Percentiles rank a stretch among this genome's conserved stretches.
phyloP scores from a whole-genome alignment of 2,888 invertebrate genomes.

The Tenthredo livida region DNA sequence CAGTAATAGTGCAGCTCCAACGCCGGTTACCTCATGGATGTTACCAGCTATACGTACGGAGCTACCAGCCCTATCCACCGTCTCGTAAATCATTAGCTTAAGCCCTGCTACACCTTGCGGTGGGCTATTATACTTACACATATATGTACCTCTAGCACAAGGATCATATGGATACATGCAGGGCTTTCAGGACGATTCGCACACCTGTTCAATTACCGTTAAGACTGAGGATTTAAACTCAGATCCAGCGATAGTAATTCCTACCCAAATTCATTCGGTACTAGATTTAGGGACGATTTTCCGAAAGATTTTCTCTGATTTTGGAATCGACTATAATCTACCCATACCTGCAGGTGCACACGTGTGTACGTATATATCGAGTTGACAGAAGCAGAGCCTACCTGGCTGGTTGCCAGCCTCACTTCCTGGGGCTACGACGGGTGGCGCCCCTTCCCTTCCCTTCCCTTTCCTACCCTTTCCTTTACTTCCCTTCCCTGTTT shows the following conservation, averaged over 20 bases:
- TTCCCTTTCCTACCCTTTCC: conserved; percentile 56
- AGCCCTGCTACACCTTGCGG: conserved; percentile 39
- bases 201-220: conserved; percentile 24
- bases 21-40: conserved; percentile 32
- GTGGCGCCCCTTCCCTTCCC: conserved; percentile 58
- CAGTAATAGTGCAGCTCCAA: conserved; percentile 52
- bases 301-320: neutral
- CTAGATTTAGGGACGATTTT: conserved; percentile 1
- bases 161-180: neutral
- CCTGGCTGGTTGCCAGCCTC: conserved; percentile 73
- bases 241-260: neutral
- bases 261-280: neutral
- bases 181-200: conserved; percentile 31
- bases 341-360: conserved; percentile 1
- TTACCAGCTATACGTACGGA: neutral
- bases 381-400: conserved; percentile 71
- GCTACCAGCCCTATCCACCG: neutral
- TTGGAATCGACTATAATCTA: neutral
- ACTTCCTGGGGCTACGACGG: conserved; percentile 54
- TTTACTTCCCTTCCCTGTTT: conserved; percentile 56
- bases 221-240: neutral
- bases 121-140: conserved; percentile 34
- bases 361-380: conserved; percentile 33
- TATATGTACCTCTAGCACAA: neutral
- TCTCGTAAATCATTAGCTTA: conserved; percentile 41